Conservation (phyloP, 2,888 invertebrate genomes). For the Agrotis ipsilon region DNA sequence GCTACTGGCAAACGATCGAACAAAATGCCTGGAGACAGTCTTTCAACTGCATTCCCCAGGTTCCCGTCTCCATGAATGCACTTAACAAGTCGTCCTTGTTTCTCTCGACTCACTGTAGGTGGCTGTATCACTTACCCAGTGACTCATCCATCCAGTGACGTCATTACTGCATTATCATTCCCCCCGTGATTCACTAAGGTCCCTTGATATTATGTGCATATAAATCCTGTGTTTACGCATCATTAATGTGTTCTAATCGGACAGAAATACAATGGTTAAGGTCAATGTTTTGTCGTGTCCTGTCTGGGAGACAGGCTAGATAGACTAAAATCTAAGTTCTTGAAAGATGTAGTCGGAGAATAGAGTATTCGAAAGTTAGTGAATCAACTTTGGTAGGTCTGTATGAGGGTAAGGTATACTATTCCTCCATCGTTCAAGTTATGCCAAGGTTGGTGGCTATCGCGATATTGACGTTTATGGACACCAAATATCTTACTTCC, state of each 20-base stretch:
- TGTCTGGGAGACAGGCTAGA: neutral
- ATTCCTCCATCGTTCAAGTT: no score
- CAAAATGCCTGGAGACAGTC: neutral
- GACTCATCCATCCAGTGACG: conserved; percentile 39
- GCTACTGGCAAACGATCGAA: no score
- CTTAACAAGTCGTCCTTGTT: conserved; percentile 26
- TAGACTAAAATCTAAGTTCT: neutral
- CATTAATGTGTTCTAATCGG: conserved; percentile 5
- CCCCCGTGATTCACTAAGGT: conserved; percentile 6
- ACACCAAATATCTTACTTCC: no score
- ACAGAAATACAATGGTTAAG: neutral
- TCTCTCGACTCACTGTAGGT: conserved; percentile 21
- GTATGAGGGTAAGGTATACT: no score
- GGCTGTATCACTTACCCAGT: neutral
- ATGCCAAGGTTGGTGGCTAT: no score
- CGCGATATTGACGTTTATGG: no score
- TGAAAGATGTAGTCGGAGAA: neutral
- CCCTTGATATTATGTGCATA: conserved; percentile 13
- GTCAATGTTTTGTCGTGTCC: neutral
- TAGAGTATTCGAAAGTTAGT: no score
- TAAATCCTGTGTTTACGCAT: conserved; percentile 13
- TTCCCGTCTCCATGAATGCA: conserved; percentile 14
- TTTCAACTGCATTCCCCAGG: neutral
- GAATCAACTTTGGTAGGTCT: no score
- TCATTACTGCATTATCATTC: conserved; percentile 20